Evolutionary conservation across 1,140 invertebrate genomes (phyloP).

Genomic region (Caenorhabditis elegans): DNA sequence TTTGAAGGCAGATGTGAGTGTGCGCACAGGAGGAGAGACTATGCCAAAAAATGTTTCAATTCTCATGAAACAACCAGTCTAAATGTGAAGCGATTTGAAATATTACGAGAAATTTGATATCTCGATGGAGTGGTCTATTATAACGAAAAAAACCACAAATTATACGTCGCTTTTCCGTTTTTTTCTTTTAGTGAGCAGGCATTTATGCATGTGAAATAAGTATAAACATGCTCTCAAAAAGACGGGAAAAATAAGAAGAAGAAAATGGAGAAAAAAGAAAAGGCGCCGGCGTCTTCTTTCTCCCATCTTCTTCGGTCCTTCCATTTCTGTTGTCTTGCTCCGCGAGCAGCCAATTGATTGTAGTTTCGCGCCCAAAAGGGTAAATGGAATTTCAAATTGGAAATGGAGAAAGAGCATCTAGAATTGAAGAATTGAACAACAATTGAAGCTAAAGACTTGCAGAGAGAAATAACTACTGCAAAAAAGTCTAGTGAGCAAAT

Average conservation of each 20-base stretch:
- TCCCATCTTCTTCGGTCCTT: not conserved
- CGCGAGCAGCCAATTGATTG: not conserved
- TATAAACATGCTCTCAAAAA: constrained; percentile 20
- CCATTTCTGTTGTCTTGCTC: no score
- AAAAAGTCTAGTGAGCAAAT: not conserved
- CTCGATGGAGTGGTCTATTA: not conserved
- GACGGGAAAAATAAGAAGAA: not conserved
- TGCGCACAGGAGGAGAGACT: not conserved
- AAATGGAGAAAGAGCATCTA: not conserved
- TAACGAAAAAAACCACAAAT: not conserved
- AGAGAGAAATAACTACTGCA: not conserved
- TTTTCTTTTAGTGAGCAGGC: not conserved
- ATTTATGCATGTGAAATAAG: not conserved
- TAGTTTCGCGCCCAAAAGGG: constrained; percentile 20
- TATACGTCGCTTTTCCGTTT: not conserved
- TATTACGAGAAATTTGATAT: not conserved
- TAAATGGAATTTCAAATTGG: constrained; percentile 27
- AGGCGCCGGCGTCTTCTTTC: not conserved
- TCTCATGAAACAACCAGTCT: not conserved
- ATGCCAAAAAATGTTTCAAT: not conserved
- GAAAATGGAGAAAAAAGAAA: not conserved
- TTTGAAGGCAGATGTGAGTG: not conserved
- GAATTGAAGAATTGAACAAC: no score
- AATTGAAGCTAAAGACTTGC: not conserved
- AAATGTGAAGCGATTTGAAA: no score